These are phyloP conservation scores for Nycticryphes semicollaris DNA, from an alignment of 2,113 vertebrate species.

Conservation along the genomic window DNA sequence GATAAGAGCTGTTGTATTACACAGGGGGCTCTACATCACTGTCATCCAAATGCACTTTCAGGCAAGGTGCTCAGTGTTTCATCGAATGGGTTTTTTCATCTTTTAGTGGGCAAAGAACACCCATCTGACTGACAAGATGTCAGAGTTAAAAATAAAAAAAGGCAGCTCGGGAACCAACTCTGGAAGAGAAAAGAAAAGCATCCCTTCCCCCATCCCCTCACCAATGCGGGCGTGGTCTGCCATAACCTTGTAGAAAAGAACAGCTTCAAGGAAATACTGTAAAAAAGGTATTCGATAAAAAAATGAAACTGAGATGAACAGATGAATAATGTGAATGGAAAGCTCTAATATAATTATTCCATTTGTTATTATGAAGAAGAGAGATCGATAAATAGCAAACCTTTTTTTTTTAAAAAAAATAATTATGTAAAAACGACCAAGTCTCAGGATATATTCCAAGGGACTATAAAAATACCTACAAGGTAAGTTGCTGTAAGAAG, in stretches of 20 bases:
- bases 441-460: background rate
- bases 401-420: background rate
- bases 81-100: background rate
- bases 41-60: background rate
- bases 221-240: background rate
- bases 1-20: background rate
- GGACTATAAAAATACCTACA: background rate
- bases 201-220: background rate
- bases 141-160: background rate
- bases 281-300: background rate
- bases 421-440: background rate
- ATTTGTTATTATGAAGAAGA: background rate
- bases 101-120: background rate
- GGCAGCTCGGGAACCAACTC: background rate
- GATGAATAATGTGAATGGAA: background rate
- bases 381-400: background rate
- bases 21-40: background rate
- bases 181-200: background rate
- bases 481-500: background rate
- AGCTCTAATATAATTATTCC: background rate
- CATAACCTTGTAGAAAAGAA: background rate
- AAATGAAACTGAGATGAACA: background rate
- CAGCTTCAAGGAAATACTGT: background rate
- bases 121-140: background rate
- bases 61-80: background rate